Evolutionary conservation across 2,113 vertebrate genomes (phyloP).

Genomic region (Paramormyrops kingsleyae): DNA sequence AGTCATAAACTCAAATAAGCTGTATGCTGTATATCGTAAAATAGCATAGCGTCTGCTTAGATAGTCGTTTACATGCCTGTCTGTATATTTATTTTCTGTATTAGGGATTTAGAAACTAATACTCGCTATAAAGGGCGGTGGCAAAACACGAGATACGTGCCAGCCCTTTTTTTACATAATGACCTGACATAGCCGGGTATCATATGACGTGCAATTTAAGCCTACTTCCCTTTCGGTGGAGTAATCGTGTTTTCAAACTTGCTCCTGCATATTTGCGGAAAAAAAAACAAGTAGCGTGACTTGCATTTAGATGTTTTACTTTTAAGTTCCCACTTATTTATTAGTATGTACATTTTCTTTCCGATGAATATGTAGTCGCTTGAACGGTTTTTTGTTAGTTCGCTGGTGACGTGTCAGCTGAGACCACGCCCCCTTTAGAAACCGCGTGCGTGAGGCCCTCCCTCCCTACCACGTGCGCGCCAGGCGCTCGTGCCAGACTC

Average conservation of each 20-base stretch:
- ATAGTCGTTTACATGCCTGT: neutral
- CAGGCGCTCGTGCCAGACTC: slow-evolving; percentile 48
- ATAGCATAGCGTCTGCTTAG: neutral
- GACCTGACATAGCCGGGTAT: slow-evolving; percentile 45
- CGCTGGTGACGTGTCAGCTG: slow-evolving; percentile 55
- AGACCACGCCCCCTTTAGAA: slow-evolving; percentile 37
- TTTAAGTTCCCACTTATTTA: neutral
- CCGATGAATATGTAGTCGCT: neutral
- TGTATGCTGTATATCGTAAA: neutral
- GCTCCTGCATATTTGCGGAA: neutral
- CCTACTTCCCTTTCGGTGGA: slow-evolving; percentile 13
- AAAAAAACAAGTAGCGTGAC: neutral
- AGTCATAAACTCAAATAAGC: neutral
- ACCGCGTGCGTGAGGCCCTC: slow-evolving; percentile 36
- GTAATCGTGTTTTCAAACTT: neutral
- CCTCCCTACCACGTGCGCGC: slow-evolving; percentile 66
- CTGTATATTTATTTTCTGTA: neutral
- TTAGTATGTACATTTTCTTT: neutral
- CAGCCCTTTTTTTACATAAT: slow-evolving; percentile 52
- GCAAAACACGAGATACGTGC: slow-evolving; percentile 40
- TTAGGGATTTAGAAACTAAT: neutral
- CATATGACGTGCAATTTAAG: slow-evolving; percentile 36
- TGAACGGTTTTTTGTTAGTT: slow-evolving; percentile 19
- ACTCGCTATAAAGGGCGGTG: slow-evolving; percentile 56
- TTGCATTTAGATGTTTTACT: too few relatives aligned